Conservation (phyloP, 1,140 invertebrate species). For the Zaprionus ghesquierei region DNA sequence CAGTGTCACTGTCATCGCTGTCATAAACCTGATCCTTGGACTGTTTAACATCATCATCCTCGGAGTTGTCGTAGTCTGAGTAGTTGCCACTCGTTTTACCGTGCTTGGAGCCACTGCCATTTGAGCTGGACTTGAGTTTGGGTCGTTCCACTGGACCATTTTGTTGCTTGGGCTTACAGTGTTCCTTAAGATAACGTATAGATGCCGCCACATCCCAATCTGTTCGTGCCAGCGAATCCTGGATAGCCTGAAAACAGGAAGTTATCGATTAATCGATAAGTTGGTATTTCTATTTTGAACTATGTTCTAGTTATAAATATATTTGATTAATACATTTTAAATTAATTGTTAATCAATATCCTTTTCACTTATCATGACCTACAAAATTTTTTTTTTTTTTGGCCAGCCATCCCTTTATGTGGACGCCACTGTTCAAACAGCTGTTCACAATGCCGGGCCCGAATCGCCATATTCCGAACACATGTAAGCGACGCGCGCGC, state of each 20-base stretch:
- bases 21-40: constrained; percentile 79
- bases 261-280: neutral
- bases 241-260: constrained; percentile 59
- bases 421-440: constrained; percentile 53
- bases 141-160: constrained; percentile 37
- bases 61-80: constrained; percentile 68
- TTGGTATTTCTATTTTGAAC: neutral
- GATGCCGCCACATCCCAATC: constrained; percentile 76
- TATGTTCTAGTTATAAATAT: neutral
- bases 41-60: constrained; percentile 65
- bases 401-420: constrained; percentile 1
- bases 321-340: neutral
- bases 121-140: constrained; percentile 52
- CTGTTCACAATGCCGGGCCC: constrained; percentile 59
- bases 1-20: constrained; percentile 89
- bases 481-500: constrained; percentile 39
- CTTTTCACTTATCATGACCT: constrained; percentile 1
- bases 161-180: constrained; percentile 58
- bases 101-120: constrained; percentile 51
- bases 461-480: constrained; percentile 60
- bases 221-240: constrained; percentile 68
- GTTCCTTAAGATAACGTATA: constrained; percentile 59
- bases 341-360: neutral
- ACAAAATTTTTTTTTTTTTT: neutral
- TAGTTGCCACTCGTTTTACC: constrained; percentile 39